These are phyloP conservation scores for Apistogramma diplotaenia DNA, from an alignment of 2,113 vertebrate species.

Conservation along the genomic window DNA sequence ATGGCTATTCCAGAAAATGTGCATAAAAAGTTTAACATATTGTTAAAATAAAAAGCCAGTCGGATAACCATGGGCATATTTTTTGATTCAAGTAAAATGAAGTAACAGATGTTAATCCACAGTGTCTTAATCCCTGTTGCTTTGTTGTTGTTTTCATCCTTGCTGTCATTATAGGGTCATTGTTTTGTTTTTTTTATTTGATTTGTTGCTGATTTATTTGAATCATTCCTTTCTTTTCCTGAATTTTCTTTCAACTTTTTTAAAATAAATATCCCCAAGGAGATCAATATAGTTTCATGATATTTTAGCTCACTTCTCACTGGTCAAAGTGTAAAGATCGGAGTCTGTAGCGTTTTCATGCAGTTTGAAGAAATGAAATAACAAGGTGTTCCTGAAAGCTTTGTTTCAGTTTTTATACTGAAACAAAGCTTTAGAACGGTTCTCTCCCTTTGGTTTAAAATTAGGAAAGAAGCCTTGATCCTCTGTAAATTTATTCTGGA, in stretches of 20 bases:
- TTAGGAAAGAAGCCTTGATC: not conserved
- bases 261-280: not conserved
- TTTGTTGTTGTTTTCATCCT: not conserved
- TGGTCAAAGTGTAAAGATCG: constrained; percentile 17
- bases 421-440: constrained; percentile 1
- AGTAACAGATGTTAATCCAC: not conserved
- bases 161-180: not conserved
- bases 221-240: not conserved
- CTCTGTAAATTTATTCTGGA: not conserved
- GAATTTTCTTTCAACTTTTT: not conserved
- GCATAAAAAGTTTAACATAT: not conserved
- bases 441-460: constrained; percentile 4
- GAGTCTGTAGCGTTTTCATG: constrained; percentile 35
- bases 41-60: not conserved
- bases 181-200: not conserved
- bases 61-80: not conserved
- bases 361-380: constrained; percentile 33
- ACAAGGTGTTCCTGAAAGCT: constrained; percentile 4
- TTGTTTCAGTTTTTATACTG: constrained; percentile 11
- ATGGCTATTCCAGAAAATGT: not conserved
- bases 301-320: constrained; percentile 26
- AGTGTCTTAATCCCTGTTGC: not conserved
- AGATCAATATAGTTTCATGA: constrained; percentile 15
- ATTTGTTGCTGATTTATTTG: not conserved
- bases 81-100: not conserved